Evolutionary conservation across 2,113 vertebrate genomes (phyloP), one percentile per base, ranked within the genome.

Genomic region (Arothron firmamentum): DNA sequence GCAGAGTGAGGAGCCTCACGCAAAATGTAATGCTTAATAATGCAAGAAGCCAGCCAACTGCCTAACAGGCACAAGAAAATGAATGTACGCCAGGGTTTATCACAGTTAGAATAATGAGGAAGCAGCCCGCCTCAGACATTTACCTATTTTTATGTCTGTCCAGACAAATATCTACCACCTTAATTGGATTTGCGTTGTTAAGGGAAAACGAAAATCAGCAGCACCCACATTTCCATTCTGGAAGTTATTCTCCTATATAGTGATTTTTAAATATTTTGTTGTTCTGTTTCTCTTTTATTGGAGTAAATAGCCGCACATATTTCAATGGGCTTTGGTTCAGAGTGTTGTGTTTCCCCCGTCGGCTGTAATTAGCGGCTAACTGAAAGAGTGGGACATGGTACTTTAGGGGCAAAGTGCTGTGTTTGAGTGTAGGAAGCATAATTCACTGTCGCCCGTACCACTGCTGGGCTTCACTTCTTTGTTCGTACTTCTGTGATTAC

Each of bases 221-320:
- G 38, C 56, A 38, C 31, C 50, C 59, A 64, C 54, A 63, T 74
- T 76, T 73, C 66, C 77, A 65, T 78, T 60, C 68, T 18, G 47
- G 21, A 68, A 81, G 72, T 38, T 63, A 55, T 34, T 57, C 42
- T 70, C 63, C 74, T 68, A 49, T 59, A 16, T 46, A 72, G 70
- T 67, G 67, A 67, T 75, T 66, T 81, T 52, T 47, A 79, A 61
- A 68, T 58, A 61, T 43, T 7, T 65, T 72, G 54, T 70, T 72
- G 42, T 67, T 70, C 58, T 65, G 52, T 16, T 25, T 50, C 54
- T 63, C 64, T 43, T 59, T 64, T 66, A 59, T 48, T 67, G 62
- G 69, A 85, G 78, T 88, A 85, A 88, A 81, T 83, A 77, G 74
- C 69, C 57, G 57, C 61, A 46, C 70, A 78, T 83, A 78, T 79